These are phyloP conservation scores for Macrosteles quadrilineatus DNA, from an alignment of 1,140 invertebrate species.

Conservation along the genomic window DNA sequence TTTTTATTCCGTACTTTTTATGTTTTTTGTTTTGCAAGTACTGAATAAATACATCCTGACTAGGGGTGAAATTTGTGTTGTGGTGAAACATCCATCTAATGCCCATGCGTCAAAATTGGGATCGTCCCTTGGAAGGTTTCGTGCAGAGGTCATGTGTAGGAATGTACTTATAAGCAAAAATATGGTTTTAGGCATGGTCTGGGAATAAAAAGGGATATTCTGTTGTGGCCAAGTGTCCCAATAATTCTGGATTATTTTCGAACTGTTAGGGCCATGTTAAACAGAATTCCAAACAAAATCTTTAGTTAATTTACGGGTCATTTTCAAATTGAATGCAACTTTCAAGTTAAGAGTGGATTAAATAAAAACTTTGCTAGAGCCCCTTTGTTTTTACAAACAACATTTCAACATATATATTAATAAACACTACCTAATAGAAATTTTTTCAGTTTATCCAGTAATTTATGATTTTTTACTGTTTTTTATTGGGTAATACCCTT, in stretches of 20 bases:
- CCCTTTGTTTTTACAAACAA: too few species aligned
- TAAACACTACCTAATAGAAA: too few species aligned
- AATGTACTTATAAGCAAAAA: neutral
- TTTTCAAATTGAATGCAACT: too few species aligned
- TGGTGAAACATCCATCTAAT: neutral
- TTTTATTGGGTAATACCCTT: too few species aligned
- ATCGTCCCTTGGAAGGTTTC: neutral
- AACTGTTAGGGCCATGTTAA: neutral
- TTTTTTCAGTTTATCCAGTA: too few species aligned
- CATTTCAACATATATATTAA: too few species aligned
- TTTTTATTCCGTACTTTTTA: neutral
- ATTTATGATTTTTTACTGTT: too few species aligned
- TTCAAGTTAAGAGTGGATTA: too few species aligned
- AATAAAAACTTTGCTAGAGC: too few species aligned
- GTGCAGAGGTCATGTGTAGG: too few species aligned
- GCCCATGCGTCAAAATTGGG: neutral
- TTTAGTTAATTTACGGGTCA: neutral
- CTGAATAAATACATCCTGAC: neutral
- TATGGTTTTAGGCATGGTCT: neutral
- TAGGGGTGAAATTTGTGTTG: constrained; percentile 10
- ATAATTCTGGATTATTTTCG: neutral
- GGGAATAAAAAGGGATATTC: neutral
- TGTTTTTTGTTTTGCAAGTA: constrained; percentile 7
- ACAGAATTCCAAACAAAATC: neutral
- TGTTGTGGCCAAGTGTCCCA: neutral